phyloP scores from a whole-genome alignment of 2,113 vertebrate species.

The Tachysurus fulvidraco region DNA sequence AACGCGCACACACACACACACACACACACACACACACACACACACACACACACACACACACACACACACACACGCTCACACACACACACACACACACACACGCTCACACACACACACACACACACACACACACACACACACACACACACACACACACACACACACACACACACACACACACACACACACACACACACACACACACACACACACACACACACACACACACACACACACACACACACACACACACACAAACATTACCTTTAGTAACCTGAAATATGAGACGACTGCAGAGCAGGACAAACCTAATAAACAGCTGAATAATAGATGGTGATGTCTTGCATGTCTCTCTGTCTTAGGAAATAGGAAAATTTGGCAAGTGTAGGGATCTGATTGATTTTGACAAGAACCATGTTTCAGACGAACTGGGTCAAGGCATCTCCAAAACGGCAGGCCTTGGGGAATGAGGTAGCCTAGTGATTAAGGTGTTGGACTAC shows the following conservation, averaged over 20 bases:
- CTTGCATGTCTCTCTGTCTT: too few species aligned
- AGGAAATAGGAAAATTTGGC: too few species aligned
- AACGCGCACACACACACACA: background rate
- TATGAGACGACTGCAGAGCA: constrained; percentile 9
- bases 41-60: constrained; percentile 37
- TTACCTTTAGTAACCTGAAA: background rate
- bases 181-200: constrained; percentile 1
- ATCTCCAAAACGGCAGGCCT: too few species aligned
- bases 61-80: background rate
- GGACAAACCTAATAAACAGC: background rate
- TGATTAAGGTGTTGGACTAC: too few species aligned
- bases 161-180: constrained; percentile 33
- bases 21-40: constrained; percentile 13
- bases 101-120: constrained; percentile 34
- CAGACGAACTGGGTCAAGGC: too few species aligned
- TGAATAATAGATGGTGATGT: too few species aligned
- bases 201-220: constrained; percentile 39
- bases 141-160: constrained; percentile 17
- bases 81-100: too few species aligned
- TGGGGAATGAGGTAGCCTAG: too few species aligned
- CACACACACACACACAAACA: background rate
- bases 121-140: constrained; percentile 26
- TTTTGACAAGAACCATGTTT: too few species aligned
- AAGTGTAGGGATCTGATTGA: too few species aligned
- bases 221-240: background rate